A percentile compares a stretch with the other conserved stretches of the same genome.
Conservation (phyloP, 2,888 invertebrate genomes). For the Orthosia incerta region DNA sequence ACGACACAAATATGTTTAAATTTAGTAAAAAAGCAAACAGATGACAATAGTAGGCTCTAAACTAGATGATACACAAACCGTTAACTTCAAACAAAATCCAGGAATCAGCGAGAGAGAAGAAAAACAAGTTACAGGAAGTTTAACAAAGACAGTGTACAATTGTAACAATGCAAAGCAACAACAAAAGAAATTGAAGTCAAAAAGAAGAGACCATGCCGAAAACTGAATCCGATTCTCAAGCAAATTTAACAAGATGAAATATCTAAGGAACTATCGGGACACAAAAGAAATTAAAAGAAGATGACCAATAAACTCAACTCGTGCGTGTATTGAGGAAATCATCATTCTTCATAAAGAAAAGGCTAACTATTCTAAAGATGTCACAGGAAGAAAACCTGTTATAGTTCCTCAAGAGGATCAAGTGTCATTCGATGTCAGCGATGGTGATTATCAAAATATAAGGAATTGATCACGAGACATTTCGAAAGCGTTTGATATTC, state of each 20-base stretch:
- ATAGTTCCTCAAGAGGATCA: no score
- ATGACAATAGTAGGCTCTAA: slow-evolving; percentile 69
- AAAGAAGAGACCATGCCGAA: background rate
- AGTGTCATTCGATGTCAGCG: no score
- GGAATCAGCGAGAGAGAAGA: background rate
- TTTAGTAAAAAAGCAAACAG: slow-evolving; percentile 74
- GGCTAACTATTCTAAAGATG: no score
- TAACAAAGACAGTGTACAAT: slow-evolving; percentile 20
- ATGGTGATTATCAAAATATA: no score
- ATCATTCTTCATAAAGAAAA: background rate
- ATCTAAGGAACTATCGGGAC: background rate
- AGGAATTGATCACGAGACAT: no score
- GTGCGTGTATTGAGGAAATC: background rate
- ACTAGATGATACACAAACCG: slow-evolving; percentile 45
- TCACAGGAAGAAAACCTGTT: no score
- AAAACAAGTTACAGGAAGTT: slow-evolving; percentile 22
- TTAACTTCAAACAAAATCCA: slow-evolving; percentile 7
- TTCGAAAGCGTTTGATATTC: no score
- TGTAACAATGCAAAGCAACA: slow-evolving; percentile 11
- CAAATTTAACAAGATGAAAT: background rate
- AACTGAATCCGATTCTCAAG: background rate
- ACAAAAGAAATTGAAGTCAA: background rate
- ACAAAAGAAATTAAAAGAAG: background rate
- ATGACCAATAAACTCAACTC: no score
- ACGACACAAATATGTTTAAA: slow-evolving; percentile 78